Evolutionary conservation across 2,113 vertebrate species (phyloP), one percentile per base, ranked within the genome.

Genomic region (Podarcis muralis): DNA sequence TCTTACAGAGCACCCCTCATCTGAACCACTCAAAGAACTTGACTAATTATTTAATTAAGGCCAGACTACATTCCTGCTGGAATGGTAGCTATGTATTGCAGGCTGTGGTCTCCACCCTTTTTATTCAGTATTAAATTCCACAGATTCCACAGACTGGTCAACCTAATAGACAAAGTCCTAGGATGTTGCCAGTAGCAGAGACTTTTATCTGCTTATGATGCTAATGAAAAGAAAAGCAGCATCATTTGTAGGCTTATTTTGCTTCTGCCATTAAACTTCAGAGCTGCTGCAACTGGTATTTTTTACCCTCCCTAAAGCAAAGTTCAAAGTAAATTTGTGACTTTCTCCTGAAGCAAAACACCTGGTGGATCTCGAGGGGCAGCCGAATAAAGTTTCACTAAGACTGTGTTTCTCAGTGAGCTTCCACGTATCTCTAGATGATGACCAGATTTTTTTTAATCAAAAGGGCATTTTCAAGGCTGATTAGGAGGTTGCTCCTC

Each of bases 21-120:
- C 62, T 40, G 74, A 71, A 53, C 40, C 23, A 37, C 40, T 78
- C 71, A 59, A 68, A 65, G 15, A 75, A n/a, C 74, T 88, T 16
- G 40, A 78, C 59, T 84, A 88, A 88, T 84, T 78, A 78, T 69
- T 37, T 88, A 77, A 86, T 86, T 77, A 78, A 86, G 59, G 37
- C 74, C 30, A 78, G 35, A 23, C 3, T 84, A n/a, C 30, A 68
- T 35, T 86, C 35, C 27, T 65, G 32, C 6, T 76, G 37, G 35
- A 86, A 37, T 30, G 53, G 53, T 9, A 62, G 83, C 6, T 27
- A n/a, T 76, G 23, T 30, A 25, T 27, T 68, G 13, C 25, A 18
- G 20, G 30, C 9, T 35, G 68, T n/a, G n/a, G 1, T 74, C 13
- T 2, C 40, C 40, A 71, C 66, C 15, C 35, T 53, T 53, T 57